Evolutionary conservation across 2,888 invertebrate genomes (phyloP).

Genomic region (Lottia scabra): DNA sequence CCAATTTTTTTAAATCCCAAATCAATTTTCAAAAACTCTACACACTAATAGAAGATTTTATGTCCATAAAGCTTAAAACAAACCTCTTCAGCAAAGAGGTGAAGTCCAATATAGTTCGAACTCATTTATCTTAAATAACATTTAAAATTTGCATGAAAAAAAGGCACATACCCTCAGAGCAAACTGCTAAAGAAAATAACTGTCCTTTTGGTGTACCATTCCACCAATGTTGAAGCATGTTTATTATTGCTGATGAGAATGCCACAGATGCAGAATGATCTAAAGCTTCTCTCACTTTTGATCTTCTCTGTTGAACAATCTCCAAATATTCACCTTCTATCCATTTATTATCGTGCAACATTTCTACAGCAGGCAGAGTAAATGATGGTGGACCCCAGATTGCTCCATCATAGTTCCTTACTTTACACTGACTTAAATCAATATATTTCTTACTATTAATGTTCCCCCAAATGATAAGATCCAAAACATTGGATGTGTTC

Average conservation of each 20-base stretch:
- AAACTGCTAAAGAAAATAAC: slow-evolving; percentile 63
- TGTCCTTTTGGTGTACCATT: slow-evolving; percentile 57
- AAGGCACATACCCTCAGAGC: slow-evolving; percentile 55
- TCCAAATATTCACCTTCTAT: slow-evolving; percentile 55
- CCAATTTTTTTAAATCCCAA: no score
- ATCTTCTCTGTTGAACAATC: slow-evolving; percentile 41
- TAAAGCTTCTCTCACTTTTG: slow-evolving; percentile 36
- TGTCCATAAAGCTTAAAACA: no score
- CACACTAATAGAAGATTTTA: no score
- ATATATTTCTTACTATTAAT: slow-evolving; percentile 47
- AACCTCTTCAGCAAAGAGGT: no score
- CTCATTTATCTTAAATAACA: no score
- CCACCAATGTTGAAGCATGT: slow-evolving; percentile 61
- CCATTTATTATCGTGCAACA: slow-evolving; percentile 66
- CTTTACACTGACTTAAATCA: slow-evolving; percentile 50
- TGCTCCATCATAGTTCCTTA: slow-evolving; percentile 65
- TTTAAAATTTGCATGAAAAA: no score
- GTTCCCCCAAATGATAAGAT: slow-evolving; percentile 67
- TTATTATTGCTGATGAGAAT: slow-evolving; percentile 48
- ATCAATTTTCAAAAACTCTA: no score
- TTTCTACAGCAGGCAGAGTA: slow-evolving; percentile 58
- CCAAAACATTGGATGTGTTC: slow-evolving; percentile 61
- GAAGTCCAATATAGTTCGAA: no score
- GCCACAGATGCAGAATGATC: slow-evolving; percentile 46
- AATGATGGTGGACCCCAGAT: slow-evolving; percentile 65